Base-by-base conservation (phyloP, 2,888 invertebrate species). In the Seira musarum region DNA sequence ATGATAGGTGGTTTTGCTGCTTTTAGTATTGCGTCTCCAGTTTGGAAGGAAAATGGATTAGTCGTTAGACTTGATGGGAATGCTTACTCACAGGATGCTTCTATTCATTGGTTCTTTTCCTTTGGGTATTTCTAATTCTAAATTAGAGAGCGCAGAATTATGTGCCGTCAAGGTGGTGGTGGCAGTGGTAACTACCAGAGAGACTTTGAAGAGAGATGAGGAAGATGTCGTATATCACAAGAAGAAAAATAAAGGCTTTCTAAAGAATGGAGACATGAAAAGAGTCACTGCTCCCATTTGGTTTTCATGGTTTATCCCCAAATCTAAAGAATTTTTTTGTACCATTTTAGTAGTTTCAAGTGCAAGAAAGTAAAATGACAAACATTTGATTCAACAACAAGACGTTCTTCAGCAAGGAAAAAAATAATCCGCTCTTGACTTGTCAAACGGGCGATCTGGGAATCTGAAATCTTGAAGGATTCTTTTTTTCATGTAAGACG, bases 391-490 rank as follows among this genome's bases (percentile, higher is more conserved):
- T 67, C 74, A 53, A 74, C 60, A 35, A 40, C 21, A 40, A 35
- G 57, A 67, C 22, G 15, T 40, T 67, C 46, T 74, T 35, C n/a
- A n/a, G n/a, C n/a, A 40, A 57, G 30, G 57, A 46, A 69, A 69
- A 40, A 40, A 8, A 40, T 40, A n/a, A 69, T 69, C 69, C 69
- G 35, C 69, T 69, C 68, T 69, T 69, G 69, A 69, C 69, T 69
- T 73, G 53, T 22, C 57, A 69, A 69, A 69, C 69, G 69, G 69
- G 69, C 60, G 69, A 60, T 30, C 17, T 69, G 69, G 69, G 69
- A 69, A 21, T 30, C 69, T 19, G 25, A 69, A 69, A 69, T 69
- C 69, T 69, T 8, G 69, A 2, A 60, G 30, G 30, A 57, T 57
- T 57, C 17, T 40, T 40, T 40, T 40, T 40, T 40, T 40, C 13